Evolutionary conservation across 2,113 vertebrate species (phyloP).

Genomic region (Chloebia gouldiae): DNA sequence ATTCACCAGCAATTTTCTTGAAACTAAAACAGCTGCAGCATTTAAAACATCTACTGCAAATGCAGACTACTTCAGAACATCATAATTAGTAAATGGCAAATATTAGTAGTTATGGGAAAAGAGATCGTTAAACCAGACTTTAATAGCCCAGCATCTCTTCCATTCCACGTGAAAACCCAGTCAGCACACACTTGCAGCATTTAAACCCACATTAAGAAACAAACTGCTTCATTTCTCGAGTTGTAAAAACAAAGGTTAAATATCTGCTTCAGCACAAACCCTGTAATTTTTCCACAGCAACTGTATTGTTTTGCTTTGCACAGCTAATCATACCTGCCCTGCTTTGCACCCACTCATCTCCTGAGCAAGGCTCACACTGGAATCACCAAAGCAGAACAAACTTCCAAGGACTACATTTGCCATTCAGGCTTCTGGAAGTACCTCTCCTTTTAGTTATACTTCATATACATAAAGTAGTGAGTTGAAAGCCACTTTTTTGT

Average conservation of each 20-base stretch:
- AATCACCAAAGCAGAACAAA: neutral
- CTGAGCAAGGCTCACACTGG: neutral
- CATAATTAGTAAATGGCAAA: conserved; percentile 60
- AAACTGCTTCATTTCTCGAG: conserved; percentile 42
- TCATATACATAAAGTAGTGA: neutral
- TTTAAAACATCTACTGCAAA: conserved; percentile 37
- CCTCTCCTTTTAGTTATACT: neutral
- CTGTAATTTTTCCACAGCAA: conserved; percentile 24
- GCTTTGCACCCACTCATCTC: conserved; percentile 7
- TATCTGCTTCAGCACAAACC: conserved; percentile 33
- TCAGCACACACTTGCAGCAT: neutral
- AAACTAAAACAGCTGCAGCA: conserved; percentile 23
- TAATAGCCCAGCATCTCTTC: conserved; percentile 24
- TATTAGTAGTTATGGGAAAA: conserved; percentile 56
- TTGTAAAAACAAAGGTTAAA: conserved; percentile 65
- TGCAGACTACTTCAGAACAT: conserved; percentile 8
- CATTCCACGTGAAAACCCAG: neutral
- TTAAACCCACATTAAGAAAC: conserved; percentile 39
- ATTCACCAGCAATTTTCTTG: neutral
- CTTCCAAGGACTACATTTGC: neutral
- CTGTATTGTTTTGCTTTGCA: conserved; percentile 8
- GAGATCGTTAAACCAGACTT: conserved; percentile 23
- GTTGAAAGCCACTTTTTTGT: neutral
- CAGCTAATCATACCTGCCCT: conserved; percentile 37
- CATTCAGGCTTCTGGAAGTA: neutral